A percentile compares a stretch with the other conserved stretches of the same genome.
Conservation (phyloP, 2,113 vertebrate genomes). For the Oreochromis aureus region DNA sequence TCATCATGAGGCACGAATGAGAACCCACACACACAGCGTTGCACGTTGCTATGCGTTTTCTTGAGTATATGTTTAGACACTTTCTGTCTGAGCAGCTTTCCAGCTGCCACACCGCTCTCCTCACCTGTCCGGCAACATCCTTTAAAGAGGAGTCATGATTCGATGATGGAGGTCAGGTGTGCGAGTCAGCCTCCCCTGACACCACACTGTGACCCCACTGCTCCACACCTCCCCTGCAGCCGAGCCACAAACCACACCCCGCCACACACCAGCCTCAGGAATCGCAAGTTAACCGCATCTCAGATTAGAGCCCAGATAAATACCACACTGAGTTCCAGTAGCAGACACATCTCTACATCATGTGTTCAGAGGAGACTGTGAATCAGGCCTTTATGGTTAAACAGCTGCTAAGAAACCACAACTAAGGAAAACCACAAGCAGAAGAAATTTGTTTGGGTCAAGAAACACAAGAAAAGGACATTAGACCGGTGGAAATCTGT, state of each 20-base stretch:
- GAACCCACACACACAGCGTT: neutral
- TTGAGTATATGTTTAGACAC: neutral
- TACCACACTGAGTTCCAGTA: neutral
- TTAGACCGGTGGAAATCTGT: neutral
- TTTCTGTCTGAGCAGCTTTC: fast-evolving
- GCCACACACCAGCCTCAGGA: neutral
- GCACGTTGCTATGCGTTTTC: neutral
- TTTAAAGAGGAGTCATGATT: neutral
- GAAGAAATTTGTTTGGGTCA: neutral
- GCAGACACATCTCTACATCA: neutral
- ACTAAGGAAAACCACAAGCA: neutral
- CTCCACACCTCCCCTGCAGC: neutral
- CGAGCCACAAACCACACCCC: neutral
- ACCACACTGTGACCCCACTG: neutral
- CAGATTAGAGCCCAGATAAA: neutral
- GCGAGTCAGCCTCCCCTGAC: neutral
- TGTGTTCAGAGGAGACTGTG: neutral
- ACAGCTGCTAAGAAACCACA: fast-evolving
- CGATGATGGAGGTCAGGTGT: neutral
- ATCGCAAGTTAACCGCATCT: neutral
- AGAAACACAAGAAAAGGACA: neutral
- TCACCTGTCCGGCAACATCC: neutral
- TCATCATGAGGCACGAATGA: neutral
- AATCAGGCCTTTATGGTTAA: neutral
- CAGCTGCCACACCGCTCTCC: neutral